phyloP scores from a whole-genome alignment of 2,797 vertebrate genomes.

The Hephaestus fuliginosus region DNA sequence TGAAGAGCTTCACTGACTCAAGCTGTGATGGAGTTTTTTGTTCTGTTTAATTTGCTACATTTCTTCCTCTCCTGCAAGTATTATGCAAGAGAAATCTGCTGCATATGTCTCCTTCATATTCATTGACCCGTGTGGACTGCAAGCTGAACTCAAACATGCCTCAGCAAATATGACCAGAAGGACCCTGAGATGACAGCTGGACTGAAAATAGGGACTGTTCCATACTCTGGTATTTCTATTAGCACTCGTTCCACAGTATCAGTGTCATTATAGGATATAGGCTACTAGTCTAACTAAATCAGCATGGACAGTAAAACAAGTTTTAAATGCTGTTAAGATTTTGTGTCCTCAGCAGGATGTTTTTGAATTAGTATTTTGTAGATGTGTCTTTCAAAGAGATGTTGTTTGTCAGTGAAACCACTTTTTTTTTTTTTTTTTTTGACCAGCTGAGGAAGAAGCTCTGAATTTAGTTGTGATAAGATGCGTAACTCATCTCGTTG shows the following conservation, averaged over 20 bases:
- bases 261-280: neutral
- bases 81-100: conserved; percentile 41
- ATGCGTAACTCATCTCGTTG: no score
- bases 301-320: neutral
- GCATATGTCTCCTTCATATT: conserved; percentile 31
- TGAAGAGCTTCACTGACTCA: neutral
- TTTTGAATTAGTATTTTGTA: neutral
- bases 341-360: neutral
- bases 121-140: conserved; percentile 32
- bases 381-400: neutral
- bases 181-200: conserved; percentile 34
- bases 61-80: conserved; percentile 24
- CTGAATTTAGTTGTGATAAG: neutral
- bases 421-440: neutral
- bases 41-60: conserved; percentile 10
- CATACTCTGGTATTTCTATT: conserved; percentile 5
- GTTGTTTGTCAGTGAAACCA: neutral
- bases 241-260: neutral
- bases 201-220: conserved; percentile 20
- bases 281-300: neutral
- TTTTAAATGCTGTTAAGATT: neutral
- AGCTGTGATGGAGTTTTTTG: conserved; percentile 23
- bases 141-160: conserved; percentile 37
- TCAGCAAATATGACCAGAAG: conserved; percentile 36
- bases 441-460: neutral